Percentiles rank a stretch among this genome's conserved stretches.
phyloP scores from a whole-genome alignment of 2,888 invertebrate species.

The Aleiodes leptofemur region DNA sequence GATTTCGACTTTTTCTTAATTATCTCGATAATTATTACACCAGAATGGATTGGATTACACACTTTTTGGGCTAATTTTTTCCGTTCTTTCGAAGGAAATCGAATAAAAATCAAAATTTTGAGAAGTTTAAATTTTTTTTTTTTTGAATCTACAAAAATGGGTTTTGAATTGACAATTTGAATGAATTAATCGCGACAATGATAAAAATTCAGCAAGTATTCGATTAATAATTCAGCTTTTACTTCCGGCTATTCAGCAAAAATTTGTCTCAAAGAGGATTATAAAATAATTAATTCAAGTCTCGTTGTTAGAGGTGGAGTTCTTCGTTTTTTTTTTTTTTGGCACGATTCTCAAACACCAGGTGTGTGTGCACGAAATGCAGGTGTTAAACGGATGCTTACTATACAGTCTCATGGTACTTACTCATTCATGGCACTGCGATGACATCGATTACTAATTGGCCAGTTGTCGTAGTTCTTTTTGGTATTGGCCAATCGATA shows the following conservation, averaged over 20 bases:
- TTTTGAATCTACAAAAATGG: not conserved
- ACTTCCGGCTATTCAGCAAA: slow-evolving; percentile 30
- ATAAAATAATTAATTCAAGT: slow-evolving; percentile 41
- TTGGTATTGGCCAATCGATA: slow-evolving; percentile 29
- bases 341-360: slow-evolving; percentile 32
- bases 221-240: slow-evolving; percentile 16
- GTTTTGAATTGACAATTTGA: not conserved
- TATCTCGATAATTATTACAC: too few relatives aligned
- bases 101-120: not conserved
- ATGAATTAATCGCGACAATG: not conserved
- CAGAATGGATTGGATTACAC: too few relatives aligned
- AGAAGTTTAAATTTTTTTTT: not conserved
- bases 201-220: not conserved
- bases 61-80: not conserved
- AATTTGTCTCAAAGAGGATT: slow-evolving; percentile 5
- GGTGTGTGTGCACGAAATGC: slow-evolving; percentile 39
- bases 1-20: not conserved
- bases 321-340: not conserved
- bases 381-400: slow-evolving; percentile 38
- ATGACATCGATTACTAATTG: slow-evolving; percentile 23
- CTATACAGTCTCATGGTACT: slow-evolving; percentile 8
- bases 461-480: not conserved
- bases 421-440: slow-evolving; percentile 20
- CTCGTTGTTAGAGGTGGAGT: slow-evolving; percentile 16
- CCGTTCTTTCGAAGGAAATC: not conserved